phyloP scores from a whole-genome alignment of 2,797 vertebrate genomes.

The Austrolebias charrua region DNA sequence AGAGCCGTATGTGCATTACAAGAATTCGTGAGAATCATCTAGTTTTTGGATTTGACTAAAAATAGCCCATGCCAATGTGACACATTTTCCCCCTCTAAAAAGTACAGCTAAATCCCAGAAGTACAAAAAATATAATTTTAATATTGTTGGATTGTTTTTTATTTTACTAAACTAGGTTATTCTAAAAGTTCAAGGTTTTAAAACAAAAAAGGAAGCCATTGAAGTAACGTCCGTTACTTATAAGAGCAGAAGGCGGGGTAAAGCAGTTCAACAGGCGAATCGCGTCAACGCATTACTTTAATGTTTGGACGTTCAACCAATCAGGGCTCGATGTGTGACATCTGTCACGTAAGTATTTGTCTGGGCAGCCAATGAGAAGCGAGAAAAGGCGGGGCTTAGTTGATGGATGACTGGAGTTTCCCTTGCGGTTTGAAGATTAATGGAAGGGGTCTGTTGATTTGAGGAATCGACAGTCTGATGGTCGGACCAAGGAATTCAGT shows the following conservation, averaged over 20 bases:
- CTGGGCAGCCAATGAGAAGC: constrained; percentile 63
- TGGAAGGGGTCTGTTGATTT: constrained; percentile 82
- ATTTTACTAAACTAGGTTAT: not conserved
- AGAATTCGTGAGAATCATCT: constrained; percentile 54
- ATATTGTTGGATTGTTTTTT: no score
- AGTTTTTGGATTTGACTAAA: constrained; percentile 80
- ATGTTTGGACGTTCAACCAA: constrained; percentile 52
- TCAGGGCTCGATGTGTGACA: constrained; percentile 17
- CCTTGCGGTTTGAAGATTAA: constrained; percentile 83
- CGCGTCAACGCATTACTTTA: constrained; percentile 37
- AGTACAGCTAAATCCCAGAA: constrained; percentile 29
- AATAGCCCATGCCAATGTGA: constrained; percentile 80
- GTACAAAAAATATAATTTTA: constrained; percentile 7
- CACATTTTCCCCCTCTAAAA: constrained; percentile 60
- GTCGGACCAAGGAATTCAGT: constrained; percentile 64
- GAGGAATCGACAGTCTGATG: constrained; percentile 72
- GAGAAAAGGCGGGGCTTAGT: constrained; percentile 60
- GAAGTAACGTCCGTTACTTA: constrained; percentile 47
- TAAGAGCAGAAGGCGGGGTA: constrained; percentile 55
- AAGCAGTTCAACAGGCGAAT: constrained; percentile 61
- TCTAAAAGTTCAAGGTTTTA: constrained; percentile 9
- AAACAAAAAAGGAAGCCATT: constrained; percentile 23
- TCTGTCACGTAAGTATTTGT: constrained; percentile 21
- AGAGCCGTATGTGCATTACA: constrained; percentile 23
- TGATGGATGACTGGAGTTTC: constrained; percentile 82